phyloP scores from a whole-genome alignment of 2,113 vertebrate genomes.

The Petaurus breviceps region DNA sequence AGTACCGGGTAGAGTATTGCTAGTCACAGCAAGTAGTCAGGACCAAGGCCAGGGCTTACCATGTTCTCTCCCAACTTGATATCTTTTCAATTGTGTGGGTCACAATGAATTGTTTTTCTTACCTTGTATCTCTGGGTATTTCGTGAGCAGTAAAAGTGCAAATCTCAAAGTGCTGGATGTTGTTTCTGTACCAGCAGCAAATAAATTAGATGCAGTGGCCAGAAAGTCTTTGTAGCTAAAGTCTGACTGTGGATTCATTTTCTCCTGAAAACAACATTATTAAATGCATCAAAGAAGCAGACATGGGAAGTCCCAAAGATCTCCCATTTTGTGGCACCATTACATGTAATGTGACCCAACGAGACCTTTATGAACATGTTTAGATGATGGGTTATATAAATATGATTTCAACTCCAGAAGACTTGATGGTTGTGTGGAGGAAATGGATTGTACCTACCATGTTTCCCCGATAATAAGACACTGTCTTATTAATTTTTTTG shows the following conservation, averaged over 20 bases:
- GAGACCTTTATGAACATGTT: not conserved
- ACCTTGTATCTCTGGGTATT: slow-evolving; percentile 60
- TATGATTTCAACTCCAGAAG: not conserved
- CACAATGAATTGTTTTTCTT: not conserved
- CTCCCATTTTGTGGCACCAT: not conserved
- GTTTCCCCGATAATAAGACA: too few species aligned
- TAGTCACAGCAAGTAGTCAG: not conserved
- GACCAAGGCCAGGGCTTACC: not conserved
- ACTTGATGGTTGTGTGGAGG: not conserved
- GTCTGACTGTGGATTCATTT: slow-evolving; percentile 35
- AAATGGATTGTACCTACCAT: not conserved
- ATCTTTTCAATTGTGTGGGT: not conserved
- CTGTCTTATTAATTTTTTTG: too few species aligned
- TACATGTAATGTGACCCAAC: not conserved
- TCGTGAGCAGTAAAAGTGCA: slow-evolving; percentile 46
- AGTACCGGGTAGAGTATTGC: not conserved
- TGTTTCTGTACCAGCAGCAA: slow-evolving; percentile 36
- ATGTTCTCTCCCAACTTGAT: not conserved
- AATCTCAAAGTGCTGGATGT: slow-evolving; percentile 43
- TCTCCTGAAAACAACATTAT: slow-evolving; percentile 43
- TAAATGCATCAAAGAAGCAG: not conserved
- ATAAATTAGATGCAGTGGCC: slow-evolving; percentile 35
- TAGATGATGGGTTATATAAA: not conserved
- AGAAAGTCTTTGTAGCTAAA: slow-evolving; percentile 45
- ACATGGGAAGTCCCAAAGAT: not conserved